A percentile compares a stretch with the other conserved stretches of the same genome.
These are phyloP conservation scores for Cryptocheilus praepositus DNA, from an alignment of 2,888 invertebrate species.

Conservation along the genomic window DNA sequence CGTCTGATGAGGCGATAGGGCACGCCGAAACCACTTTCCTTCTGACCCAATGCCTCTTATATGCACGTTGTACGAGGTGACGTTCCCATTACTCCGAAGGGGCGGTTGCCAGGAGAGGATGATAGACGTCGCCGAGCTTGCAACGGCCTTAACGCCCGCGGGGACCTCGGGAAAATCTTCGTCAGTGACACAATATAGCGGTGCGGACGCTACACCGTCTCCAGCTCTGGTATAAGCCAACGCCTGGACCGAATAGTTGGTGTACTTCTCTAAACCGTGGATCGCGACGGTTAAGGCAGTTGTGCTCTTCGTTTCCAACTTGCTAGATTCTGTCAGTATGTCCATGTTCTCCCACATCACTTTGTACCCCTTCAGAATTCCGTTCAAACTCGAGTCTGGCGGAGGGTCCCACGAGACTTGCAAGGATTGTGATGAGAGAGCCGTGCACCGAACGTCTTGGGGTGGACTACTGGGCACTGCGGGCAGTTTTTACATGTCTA, in stretches of 20 bases:
- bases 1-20: conserved; percentile 68
- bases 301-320: conserved; percentile 80
- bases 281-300: conserved; percentile 83
- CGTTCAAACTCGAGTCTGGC: conserved; percentile 87
- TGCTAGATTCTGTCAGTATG: conserved; percentile 65
- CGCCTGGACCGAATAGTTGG: conserved; percentile 94
- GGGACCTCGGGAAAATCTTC: conserved; percentile 95
- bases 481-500: conserved; percentile 43
- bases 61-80: conserved; percentile 71
- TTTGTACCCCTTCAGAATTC: conserved; percentile 89
- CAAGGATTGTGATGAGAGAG: conserved; percentile 88
- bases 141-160: conserved; percentile 92
- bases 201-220: conserved; percentile 89
- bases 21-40: conserved; percentile 67
- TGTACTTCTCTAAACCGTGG: conserved; percentile 87
- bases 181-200: conserved; percentile 90
- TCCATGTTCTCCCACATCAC: conserved; percentile 78
- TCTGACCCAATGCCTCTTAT: conserved; percentile 67
- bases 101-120: conserved; percentile 94
- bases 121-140: conserved; percentile 89
- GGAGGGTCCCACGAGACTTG: conserved; percentile 92
- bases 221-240: conserved; percentile 92
- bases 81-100: conserved; percentile 84
- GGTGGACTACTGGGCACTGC: conserved; percentile 91
- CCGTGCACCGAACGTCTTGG: conserved; percentile 87